Percentiles rank a stretch among this genome's conserved stretches.
phyloP scores from a whole-genome alignment of 2,888 invertebrate species.

The Ditula angustiorana region DNA sequence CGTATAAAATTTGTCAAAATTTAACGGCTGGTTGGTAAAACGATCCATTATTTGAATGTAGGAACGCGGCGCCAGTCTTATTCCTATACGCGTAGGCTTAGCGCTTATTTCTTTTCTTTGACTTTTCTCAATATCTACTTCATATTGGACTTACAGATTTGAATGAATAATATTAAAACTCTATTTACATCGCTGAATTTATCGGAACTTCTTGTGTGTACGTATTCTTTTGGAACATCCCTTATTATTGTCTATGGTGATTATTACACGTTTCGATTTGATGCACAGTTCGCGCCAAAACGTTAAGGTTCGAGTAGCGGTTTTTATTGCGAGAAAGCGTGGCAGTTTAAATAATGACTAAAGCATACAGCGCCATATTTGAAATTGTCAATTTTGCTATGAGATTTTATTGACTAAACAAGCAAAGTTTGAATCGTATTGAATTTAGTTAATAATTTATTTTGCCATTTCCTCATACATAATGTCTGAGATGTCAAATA shows the following conservation, averaged over 20 bases:
- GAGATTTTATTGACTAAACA: conserved; percentile 61
- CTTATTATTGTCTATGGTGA: not conserved
- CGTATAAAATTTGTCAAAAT: too few relatives aligned
- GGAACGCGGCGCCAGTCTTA: too few relatives aligned
- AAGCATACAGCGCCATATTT: conserved; percentile 32
- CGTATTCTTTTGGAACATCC: too few relatives aligned
- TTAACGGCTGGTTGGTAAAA: too few relatives aligned
- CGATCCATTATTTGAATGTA: too few relatives aligned
- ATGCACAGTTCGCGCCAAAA: conserved; percentile 18
- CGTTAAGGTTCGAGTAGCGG: conserved; percentile 4
- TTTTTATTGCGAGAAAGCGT: not conserved
- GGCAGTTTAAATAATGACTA: conserved; percentile 1
- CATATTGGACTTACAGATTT: too few relatives aligned
- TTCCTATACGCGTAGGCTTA: too few relatives aligned
- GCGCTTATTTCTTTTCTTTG: too few relatives aligned
- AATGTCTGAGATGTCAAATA: conserved; percentile 58
- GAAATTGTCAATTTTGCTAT: conserved; percentile 32
- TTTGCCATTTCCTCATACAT: conserved; percentile 29
- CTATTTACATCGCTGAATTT: too few relatives aligned
- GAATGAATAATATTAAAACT: too few relatives aligned
- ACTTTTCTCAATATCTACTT: too few relatives aligned
- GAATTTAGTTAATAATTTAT: not conserved
- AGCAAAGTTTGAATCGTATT: not conserved
- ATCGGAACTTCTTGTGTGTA: too few relatives aligned
- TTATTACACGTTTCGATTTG: not conserved